Base-by-base conservation (phyloP, 2,113 vertebrate genomes). In the Colinus virginianus region DNA sequence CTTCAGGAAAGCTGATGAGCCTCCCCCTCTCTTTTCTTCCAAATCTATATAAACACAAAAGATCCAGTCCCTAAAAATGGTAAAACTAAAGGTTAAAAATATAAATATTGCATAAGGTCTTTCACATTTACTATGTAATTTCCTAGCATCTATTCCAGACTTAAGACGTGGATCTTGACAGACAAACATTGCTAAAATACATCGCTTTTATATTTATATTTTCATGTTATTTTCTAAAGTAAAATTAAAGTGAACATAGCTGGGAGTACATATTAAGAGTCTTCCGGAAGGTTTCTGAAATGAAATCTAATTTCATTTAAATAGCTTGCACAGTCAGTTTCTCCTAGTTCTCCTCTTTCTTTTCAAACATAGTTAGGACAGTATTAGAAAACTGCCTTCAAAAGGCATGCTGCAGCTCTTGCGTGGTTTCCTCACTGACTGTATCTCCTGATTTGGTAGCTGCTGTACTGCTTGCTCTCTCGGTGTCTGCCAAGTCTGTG, bases 381-480 rank as follows among this genome's bases (percentile, higher is more conserved):
- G 85, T 71, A 90, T 96, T 76, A n/a, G 94, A 96, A 95, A 90
- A 84, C 81, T 77, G 84, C 87, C 34, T 95, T 96, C 97, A 90
- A 82, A 78, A 69, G 72, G 93, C 96, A 45, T 48, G 25, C 91
- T n/a, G 36, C 93, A 87, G 85, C 88, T 96, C 84, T 97, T 61
- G 91, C 97, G 62, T 91, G 86, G 82, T 96, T 97, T 97, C 91
- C 91, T 98, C 97, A 95, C 21, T 30, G 96, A 68, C 95, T 94
- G 93, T 97, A 96, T 87, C 97, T 96, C 96, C 95, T 96, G 94
- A 64, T 97, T 97, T 88, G 90, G 97, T 96, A 97, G 94, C 98
- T 96, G 96, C 93, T 96, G 67, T 90, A 53, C 93, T 90, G 92
- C 76, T 95, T 91, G 92, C 95, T 87, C 94, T 96, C 80, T 59